Evolutionary conservation across 2,888 invertebrate genomes (phyloP).

Genomic region (Pasiphila rectangulata): DNA sequence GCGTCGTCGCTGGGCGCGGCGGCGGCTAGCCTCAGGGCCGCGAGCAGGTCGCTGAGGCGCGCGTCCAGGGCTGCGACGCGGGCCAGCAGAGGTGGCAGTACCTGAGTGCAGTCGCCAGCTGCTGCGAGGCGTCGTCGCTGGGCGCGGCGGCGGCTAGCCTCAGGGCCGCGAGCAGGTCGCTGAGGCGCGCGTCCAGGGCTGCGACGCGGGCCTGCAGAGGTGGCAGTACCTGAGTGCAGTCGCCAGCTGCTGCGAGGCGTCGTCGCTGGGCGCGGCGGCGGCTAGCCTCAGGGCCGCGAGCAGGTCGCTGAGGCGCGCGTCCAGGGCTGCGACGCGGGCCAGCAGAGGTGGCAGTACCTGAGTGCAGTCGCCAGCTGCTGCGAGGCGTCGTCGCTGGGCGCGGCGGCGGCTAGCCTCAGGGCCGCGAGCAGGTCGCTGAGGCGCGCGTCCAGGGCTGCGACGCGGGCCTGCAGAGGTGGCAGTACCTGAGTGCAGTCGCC

Average conservation of each 20-base stretch:
- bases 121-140: constrained; percentile 83
- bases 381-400: constrained; percentile 85
- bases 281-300: constrained; percentile 69
- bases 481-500: neutral
- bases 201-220: too few relatives aligned
- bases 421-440: constrained; percentile 57
- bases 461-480: too few relatives aligned
- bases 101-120: neutral
- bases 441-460: too few relatives aligned
- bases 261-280: constrained; percentile 51
- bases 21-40: neutral
- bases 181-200: too few relatives aligned
- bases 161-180: constrained; percentile 51
- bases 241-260: constrained; percentile 50
- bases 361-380: constrained; percentile 53
- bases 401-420: constrained; percentile 81
- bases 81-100: too few relatives aligned
- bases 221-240: neutral
- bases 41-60: neutral
- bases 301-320: constrained; percentile 80
- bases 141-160: constrained; percentile 52
- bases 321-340: too few relatives aligned
- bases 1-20: neutral
- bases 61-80: too few relatives aligned
- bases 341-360: too few relatives aligned